These are phyloP conservation scores for Blastobasis adustella DNA, from an alignment of 2,888 invertebrate genomes.

Conservation along the genomic window DNA sequence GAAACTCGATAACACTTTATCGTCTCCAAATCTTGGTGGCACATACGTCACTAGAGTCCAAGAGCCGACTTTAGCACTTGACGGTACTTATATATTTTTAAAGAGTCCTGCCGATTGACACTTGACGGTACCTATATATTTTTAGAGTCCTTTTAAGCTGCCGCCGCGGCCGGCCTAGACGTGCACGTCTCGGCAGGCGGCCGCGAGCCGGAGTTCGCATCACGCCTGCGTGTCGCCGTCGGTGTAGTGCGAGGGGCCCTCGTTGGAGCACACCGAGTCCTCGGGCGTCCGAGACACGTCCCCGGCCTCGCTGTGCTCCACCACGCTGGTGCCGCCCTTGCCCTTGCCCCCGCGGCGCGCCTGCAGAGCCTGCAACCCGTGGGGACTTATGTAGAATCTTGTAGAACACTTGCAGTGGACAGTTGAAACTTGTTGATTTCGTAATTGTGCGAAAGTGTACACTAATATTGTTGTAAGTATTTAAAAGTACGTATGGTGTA, in stretches of 20 bases:
- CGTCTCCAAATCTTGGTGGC: too few species aligned
- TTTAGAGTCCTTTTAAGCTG: too few species aligned
- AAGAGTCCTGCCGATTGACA: too few species aligned
- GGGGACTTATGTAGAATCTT: background rate
- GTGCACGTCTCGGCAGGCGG: too few species aligned
- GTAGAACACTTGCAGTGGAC: background rate
- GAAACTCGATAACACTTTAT: too few species aligned
- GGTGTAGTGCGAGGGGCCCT: conserved; percentile 84
- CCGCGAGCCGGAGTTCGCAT: conserved; percentile 15
- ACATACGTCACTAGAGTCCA: too few species aligned
- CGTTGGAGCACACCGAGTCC: conserved; percentile 92
- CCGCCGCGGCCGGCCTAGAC: too few species aligned
- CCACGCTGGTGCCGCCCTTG: conserved; percentile 70
- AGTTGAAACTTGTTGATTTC: conserved; percentile 20
- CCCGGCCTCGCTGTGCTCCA: conserved; percentile 80
- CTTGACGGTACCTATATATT: too few species aligned
- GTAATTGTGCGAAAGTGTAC: background rate
- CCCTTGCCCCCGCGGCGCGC: conserved; percentile 76
- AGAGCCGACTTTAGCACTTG: too few species aligned
- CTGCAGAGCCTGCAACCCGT: conserved; percentile 80
- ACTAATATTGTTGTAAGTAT: background rate
- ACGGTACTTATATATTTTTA: too few species aligned
- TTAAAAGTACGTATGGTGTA: too few species aligned
- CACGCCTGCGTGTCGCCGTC: conserved; percentile 72
- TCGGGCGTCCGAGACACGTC: conserved; percentile 92